Evolutionary conservation across 2,888 invertebrate species (phyloP).

Genomic region (Myopa tessellatipennis): DNA sequence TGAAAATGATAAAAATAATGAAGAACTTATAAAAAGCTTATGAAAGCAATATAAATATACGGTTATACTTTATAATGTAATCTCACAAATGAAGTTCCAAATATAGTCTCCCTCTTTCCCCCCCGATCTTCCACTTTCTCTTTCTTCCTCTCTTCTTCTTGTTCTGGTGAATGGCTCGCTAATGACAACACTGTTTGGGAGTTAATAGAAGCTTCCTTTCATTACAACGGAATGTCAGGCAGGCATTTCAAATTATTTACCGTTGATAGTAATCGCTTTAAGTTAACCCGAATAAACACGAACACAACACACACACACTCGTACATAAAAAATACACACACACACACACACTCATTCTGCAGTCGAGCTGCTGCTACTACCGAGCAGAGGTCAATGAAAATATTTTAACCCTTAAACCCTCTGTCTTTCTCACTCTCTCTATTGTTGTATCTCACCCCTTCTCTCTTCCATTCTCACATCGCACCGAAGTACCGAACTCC

Average conservation of each 20-base stretch:
- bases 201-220: not conserved
- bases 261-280: conserved; percentile 11
- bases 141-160: too few species aligned
- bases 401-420: not conserved
- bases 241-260: not conserved
- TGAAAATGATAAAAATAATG: too few species aligned
- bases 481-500: not conserved
- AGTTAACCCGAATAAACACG: conserved; percentile 18
- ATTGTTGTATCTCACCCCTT: not conserved
- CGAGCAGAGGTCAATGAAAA: conserved; percentile 18
- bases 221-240: not conserved
- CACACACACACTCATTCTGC: not conserved
- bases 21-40: too few species aligned
- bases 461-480: not conserved
- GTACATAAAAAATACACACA: not conserved
- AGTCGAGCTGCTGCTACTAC: too few species aligned
- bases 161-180: too few species aligned
- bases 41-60: too few species aligned
- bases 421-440: not conserved
- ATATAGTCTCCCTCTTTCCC: too few species aligned
- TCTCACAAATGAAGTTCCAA: too few species aligned
- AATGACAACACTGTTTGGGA: too few species aligned
- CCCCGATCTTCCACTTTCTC: too few species aligned
- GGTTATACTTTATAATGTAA: too few species aligned
- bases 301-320: not conserved